phyloP scores from a whole-genome alignment of 1,140 invertebrate genomes.

The Caenorhabditis inopinata region DNA sequence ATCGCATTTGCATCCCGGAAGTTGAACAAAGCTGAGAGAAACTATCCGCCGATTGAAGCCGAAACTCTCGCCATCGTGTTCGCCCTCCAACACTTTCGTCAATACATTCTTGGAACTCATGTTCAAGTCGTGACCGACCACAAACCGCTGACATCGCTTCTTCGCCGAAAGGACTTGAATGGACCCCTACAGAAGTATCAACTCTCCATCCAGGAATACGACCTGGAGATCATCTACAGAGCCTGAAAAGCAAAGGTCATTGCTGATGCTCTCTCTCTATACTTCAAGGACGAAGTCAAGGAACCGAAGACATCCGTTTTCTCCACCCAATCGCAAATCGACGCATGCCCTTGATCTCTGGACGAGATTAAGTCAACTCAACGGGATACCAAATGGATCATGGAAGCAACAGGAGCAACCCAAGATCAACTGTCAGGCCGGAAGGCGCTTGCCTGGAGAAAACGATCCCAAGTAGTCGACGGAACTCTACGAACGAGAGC shows the following conservation, averaged over 20 bases:
- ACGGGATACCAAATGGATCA: no score
- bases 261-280: background rate
- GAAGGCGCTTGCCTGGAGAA: no score
- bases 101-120: slow-evolving; percentile 21
- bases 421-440: no score
- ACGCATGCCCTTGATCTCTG: no score
- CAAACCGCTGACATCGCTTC: background rate
- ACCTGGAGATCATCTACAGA: background rate
- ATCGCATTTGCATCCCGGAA: slow-evolving; percentile 25
- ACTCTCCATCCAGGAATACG: background rate
- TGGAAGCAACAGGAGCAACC: no score
- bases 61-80: slow-evolving; percentile 18
- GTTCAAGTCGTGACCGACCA: background rate
- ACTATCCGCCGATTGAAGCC: slow-evolving; percentile 25
- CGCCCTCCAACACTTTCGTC: background rate
- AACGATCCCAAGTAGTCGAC: no score
- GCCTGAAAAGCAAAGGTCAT: background rate
- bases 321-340: no score
- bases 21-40: background rate
- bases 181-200: slow-evolving; percentile 25
- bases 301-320: background rate
- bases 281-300: background rate
- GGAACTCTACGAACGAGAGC: no score
- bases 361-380: no score
- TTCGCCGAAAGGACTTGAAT: background rate